A percentile compares a stretch with the other conserved stretches of the same genome.
Evolutionary conservation across 2,888 invertebrate genomes (phyloP).

Genomic region (Mythimna loreyi): DNA sequence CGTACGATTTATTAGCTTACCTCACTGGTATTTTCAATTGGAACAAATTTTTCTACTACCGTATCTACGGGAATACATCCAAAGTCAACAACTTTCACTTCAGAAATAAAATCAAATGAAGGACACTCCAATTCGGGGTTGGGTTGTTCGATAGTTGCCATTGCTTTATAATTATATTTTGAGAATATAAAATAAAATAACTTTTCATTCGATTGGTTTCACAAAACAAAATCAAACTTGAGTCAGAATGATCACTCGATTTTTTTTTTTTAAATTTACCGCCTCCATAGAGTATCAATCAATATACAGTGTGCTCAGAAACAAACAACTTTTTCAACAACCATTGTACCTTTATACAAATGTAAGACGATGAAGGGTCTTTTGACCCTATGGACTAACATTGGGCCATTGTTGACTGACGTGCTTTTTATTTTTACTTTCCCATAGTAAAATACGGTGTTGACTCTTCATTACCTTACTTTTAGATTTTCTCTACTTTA

Average conservation of each 20-base stretch:
- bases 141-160: slow-evolving; percentile 19
- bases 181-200: slow-evolving; percentile 4
- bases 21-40: slow-evolving; percentile 75
- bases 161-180: not conserved
- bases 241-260: not conserved
- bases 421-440: not conserved
- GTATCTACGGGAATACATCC: slow-evolving; percentile 81
- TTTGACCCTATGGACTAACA: too few relatives aligned
- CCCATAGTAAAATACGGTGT: not conserved
- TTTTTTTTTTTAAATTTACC: slow-evolving; percentile 15
- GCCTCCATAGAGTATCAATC: slow-evolving; percentile 1
- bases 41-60: slow-evolving; percentile 73
- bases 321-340: too few relatives aligned
- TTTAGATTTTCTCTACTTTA: too few relatives aligned
- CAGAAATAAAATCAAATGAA: slow-evolving; percentile 73
- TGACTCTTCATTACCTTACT: not conserved
- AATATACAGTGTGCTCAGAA: slow-evolving; percentile 2
- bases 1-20: slow-evolving; percentile 65
- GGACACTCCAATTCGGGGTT: slow-evolving; percentile 64
- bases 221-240: not conserved
- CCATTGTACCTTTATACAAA: too few relatives aligned
- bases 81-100: slow-evolving; percentile 80
- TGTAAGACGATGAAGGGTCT: too few relatives aligned
- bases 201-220: not conserved
- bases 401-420: not conserved